phyloP scores from a whole-genome alignment of 2,113 vertebrate genomes.

The Chionodraco myersi region DNA sequence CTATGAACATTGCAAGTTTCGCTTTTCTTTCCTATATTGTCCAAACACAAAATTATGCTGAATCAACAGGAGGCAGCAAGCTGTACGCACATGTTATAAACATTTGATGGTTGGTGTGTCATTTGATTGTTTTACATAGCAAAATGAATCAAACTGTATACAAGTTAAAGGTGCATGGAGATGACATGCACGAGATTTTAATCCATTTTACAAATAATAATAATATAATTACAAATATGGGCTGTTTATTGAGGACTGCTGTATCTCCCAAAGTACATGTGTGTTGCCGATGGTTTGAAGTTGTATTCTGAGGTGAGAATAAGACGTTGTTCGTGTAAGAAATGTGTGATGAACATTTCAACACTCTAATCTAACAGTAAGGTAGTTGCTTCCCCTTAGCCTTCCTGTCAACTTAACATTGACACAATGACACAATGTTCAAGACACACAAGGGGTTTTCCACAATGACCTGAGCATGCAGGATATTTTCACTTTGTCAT shows the following conservation, averaged over 20 bases:
- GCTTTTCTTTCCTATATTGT: no score
- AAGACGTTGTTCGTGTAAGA: background rate
- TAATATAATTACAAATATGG: background rate
- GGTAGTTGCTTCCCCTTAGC: background rate
- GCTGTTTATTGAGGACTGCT: background rate
- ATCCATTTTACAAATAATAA: no score
- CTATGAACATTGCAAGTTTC: no score
- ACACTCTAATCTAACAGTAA: background rate
- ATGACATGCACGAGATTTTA: no score
- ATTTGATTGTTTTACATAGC: no score
- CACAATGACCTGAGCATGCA: background rate
- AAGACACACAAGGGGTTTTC: background rate
- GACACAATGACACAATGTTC: background rate
- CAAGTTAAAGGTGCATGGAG: background rate
- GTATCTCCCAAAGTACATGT: background rate
- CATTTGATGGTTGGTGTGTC: no score
- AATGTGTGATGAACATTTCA: background rate
- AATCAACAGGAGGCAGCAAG: no score
- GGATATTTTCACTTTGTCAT: background rate
- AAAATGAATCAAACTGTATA: background rate
- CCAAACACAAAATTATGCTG: no score
- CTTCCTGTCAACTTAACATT: conserved; percentile 10
- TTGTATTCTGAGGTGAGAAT: background rate
- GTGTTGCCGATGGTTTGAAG: background rate
- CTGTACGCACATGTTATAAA: no score